Evolutionary conservation across 2,113 vertebrate genomes (phyloP), one percentile per base, ranked within the genome.

Genomic region (Oncorhynchus gorbuscha): DNA sequence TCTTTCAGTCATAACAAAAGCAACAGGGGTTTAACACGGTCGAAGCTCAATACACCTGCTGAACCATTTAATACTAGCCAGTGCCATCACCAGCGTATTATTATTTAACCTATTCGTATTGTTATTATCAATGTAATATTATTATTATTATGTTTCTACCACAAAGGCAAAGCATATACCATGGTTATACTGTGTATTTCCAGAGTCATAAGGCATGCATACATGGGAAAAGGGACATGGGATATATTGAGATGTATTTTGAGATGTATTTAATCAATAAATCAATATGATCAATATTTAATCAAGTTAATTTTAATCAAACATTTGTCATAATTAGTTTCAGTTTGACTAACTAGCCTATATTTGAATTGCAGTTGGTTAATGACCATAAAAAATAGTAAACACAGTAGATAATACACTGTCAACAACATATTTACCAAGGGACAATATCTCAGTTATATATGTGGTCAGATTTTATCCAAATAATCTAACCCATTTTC

Each of bases 1-100:
- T 93, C 86, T 93, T 93, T 90, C 88, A 89, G 79, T 89, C 88
- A 88, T 82, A 89, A 91, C 89, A 90, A 91, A 86, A 90, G 88
- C 90, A 89, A 89, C 89, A 90, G 89, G 88, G 89, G 89, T 85
- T 87, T 75, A 78, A 55, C 24, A 70, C n/a, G 24, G 51, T 16
- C 20, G 68, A 20, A 24, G 39, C 39, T 26, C 16, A 48, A 24
- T 51, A 13, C 80, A 85, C 76, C 84, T 87, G 79, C 81, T 76
- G 75, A 72, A 79, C 66, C 68, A 70, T 67, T 77, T 76, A 76
- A 70, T 28, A 4, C 55, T 80, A 74, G 72, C 84, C 79, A 84
- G 76, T 78, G 87, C 79, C 84, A 86, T 73, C 77, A 58, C 66
- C 66, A 61, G 67, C 48, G 35, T 61, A 82, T 70, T 75, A 72